phyloP scores from a whole-genome alignment of 2,888 invertebrate genomes.

The Ptilodon capucinus region DNA sequence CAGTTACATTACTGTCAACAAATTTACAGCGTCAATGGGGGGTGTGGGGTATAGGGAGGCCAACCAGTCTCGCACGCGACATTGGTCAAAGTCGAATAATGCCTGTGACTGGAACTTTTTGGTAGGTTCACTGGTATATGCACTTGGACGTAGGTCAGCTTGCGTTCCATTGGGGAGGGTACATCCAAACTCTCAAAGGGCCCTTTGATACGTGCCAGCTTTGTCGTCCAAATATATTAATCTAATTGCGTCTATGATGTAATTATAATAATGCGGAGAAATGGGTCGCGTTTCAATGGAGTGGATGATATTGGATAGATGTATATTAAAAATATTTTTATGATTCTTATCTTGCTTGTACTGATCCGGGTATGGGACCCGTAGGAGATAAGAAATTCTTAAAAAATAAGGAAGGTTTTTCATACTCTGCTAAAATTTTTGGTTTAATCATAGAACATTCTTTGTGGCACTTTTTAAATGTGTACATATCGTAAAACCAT shows the following conservation, averaged over 20 bases:
- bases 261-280: conserved; percentile 37
- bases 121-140: conserved; percentile 44
- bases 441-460: too few relatives aligned
- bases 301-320: conserved; percentile 3
- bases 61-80: conserved; percentile 44
- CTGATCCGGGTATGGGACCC: too few relatives aligned
- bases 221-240: conserved; percentile 32
- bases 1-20: conserved; percentile 33
- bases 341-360: neutral
- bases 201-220: conserved; percentile 50
- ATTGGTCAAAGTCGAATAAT: conserved; percentile 61
- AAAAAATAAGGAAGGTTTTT: too few relatives aligned
- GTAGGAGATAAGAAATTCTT: too few relatives aligned
- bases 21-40: conserved; percentile 16
- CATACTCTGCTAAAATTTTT: too few relatives aligned
- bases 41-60: conserved; percentile 6
- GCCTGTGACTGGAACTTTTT: conserved; percentile 55
- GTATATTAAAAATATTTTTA: neutral
- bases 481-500: too few relatives aligned
- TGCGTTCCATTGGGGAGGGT: conserved; percentile 49
- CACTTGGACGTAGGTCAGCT: conserved; percentile 48
- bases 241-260: conserved; percentile 36
- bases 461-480: too few relatives aligned
- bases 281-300: conserved; percentile 23
- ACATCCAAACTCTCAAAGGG: conserved; percentile 64